Conservation (phyloP, 1,140 invertebrate species). For the Thaumatotibia leucotreta region DNA sequence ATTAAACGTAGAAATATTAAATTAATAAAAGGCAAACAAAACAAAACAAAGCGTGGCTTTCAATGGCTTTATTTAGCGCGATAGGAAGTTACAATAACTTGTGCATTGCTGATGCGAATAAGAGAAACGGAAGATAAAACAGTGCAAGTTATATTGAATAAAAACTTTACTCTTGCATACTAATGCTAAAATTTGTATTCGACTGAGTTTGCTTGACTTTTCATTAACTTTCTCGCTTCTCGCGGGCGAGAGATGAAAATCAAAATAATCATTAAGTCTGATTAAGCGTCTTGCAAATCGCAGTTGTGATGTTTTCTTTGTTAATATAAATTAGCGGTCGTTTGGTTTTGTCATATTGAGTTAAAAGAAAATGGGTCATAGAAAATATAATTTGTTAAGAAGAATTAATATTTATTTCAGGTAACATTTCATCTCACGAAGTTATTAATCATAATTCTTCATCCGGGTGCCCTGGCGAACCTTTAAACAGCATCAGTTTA, state of each 20-base stretch:
- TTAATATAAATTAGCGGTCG: slow-evolving; percentile 36
- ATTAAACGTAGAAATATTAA: slow-evolving; percentile 4
- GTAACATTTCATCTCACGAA: slow-evolving; percentile 9
- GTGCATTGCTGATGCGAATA: slow-evolving; percentile 52
- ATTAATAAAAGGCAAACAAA: slow-evolving; percentile 34
- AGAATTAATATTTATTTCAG: slow-evolving; percentile 9
- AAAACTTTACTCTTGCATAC: slow-evolving; percentile 72
- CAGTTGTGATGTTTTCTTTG: slow-evolving; percentile 49
- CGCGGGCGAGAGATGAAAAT: slow-evolving; percentile 58
- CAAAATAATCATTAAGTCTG: slow-evolving; percentile 67
- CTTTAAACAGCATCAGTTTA: background rate
- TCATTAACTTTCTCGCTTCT: slow-evolving; percentile 67
- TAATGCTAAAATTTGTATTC: slow-evolving; percentile 72
- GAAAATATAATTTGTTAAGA: slow-evolving; percentile 6
- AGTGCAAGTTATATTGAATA: slow-evolving; percentile 70
- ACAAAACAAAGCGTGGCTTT: slow-evolving; percentile 17
- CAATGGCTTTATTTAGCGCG: slow-evolving; percentile 31
- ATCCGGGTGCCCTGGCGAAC: background rate
- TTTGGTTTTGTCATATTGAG: slow-evolving; percentile 25
- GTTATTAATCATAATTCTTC: slow-evolving; percentile 10
- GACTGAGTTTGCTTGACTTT: slow-evolving; percentile 68
- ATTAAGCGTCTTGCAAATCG: slow-evolving; percentile 54
- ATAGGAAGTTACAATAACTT: slow-evolving; percentile 43
- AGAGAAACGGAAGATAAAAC: slow-evolving; percentile 63
- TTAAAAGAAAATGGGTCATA: slow-evolving; percentile 21